These are phyloP conservation scores for Engraulis encrasicolus DNA, from an alignment of 2,113 vertebrate species.

Conservation along the genomic window DNA sequence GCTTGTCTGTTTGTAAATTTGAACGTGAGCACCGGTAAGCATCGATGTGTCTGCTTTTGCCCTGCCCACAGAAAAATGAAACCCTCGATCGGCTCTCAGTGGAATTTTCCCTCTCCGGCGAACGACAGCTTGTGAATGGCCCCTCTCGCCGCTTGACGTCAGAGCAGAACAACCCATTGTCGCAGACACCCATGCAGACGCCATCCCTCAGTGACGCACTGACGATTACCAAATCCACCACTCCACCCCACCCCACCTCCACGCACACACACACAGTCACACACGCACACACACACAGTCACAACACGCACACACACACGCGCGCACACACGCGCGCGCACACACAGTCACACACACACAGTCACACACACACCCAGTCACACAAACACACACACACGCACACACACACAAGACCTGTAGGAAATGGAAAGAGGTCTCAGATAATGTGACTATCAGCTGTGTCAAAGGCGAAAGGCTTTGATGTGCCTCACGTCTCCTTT, in stretches of 20 bases:
- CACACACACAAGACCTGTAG: neutral
- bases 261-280: neutral
- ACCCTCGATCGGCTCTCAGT: neutral
- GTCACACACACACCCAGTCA: too few relatives aligned
- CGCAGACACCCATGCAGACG: neutral
- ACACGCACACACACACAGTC: too few relatives aligned
- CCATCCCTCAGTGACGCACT: neutral
- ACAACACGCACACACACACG: too few relatives aligned
- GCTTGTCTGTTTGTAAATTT: too few relatives aligned
- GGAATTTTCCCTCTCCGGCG: neutral
- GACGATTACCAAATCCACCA: too few relatives aligned
- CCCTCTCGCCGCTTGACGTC: neutral
- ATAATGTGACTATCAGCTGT: neutral
- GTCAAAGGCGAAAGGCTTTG: neutral
- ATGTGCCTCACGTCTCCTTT: neutral
- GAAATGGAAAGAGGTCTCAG: neutral
- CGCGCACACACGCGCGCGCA: neutral
- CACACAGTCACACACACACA: neutral
- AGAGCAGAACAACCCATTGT: neutral
- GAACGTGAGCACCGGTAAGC: too few relatives aligned
- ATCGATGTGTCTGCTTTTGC: neutral
- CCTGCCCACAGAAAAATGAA: neutral
- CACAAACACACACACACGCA: too few relatives aligned
- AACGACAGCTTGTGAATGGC: neutral
- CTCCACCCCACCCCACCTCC: neutral